Evolutionary conservation across 64 coral and sea anemone genomes (phyloP).

Genomic region (Astreopora myriophthalma): DNA sequence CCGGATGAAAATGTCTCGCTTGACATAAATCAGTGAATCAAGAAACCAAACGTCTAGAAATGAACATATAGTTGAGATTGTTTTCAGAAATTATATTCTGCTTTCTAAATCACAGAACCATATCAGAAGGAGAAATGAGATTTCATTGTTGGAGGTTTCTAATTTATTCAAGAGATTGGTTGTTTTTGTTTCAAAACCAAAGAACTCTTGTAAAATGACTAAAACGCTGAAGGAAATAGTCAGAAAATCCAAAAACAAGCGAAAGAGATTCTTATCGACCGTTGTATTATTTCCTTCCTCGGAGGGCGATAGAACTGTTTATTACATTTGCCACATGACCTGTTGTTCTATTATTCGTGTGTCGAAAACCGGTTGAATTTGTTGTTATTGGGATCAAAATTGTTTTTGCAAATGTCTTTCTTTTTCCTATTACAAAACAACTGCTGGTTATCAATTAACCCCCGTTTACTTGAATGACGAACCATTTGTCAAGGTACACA

Average conservation of each 20-base stretch:
- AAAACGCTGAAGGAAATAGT: not conserved
- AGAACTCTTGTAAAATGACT: not conserved
- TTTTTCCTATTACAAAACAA: not conserved
- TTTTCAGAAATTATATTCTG: no score
- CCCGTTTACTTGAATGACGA: not conserved
- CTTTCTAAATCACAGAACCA: no score
- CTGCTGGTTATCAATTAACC: not conserved
- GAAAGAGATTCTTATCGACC: not conserved
- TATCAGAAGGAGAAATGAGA: no score
- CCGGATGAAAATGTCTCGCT: not conserved
- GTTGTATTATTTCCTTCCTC: not conserved
- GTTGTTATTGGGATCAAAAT: not conserved
- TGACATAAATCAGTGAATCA: not conserved
- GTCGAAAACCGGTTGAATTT: not conserved
- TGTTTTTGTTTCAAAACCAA: no score
- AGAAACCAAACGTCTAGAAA: not conserved
- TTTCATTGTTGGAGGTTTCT: no score
- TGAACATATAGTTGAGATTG: not conserved
- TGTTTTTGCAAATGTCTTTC: not conserved
- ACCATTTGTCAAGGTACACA: not conserved
- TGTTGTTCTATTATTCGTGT: not conserved
- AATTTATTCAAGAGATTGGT: no score
- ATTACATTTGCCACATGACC: constrained; percentile 19
- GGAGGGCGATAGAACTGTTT: not conserved
- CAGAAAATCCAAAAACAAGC: not conserved